phyloP scores from a whole-genome alignment of 2,888 invertebrate genomes.

The Bedellia somnulentella region DNA sequence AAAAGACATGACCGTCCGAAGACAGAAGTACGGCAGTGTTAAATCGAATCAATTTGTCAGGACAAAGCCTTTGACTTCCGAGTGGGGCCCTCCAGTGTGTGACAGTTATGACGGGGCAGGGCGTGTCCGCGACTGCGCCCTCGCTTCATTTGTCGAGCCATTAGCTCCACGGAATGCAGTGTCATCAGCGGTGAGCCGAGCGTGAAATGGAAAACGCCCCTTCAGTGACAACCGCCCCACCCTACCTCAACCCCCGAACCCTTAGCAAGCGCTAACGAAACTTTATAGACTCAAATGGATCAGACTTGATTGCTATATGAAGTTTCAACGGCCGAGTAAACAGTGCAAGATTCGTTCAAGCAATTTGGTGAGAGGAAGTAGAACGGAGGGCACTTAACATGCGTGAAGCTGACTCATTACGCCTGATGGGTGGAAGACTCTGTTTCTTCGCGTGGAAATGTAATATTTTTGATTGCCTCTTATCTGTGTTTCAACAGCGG shows the following conservation, averaged over 20 bases:
- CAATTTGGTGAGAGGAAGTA: constrained; percentile 6
- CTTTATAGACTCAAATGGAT: not conserved
- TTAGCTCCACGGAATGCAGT: constrained; percentile 54
- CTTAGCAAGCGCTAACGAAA: constrained; percentile 36
- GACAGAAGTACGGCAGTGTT: too few species aligned
- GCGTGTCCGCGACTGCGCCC: constrained; percentile 24
- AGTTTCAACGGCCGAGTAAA: constrained; percentile 16
- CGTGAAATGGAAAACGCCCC: constrained; percentile 62
- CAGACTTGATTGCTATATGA: constrained; percentile 22
- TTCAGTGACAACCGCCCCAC: constrained; percentile 30
- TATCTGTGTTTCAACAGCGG: constrained; percentile 1
- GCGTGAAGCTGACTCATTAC: constrained; percentile 12
- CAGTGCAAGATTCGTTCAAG: constrained; percentile 15
- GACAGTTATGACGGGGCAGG: constrained; percentile 52
- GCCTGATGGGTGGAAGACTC: constrained; percentile 10
- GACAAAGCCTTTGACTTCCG: too few species aligned
- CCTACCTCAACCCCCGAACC: constrained; percentile 18
- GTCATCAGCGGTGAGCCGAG: constrained; percentile 54
- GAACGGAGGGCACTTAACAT: constrained; percentile 8
- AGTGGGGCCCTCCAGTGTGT: too few species aligned
- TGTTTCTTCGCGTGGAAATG: constrained; percentile 13
- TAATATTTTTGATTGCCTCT: constrained; percentile 8
- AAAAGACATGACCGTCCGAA: too few species aligned
- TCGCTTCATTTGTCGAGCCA: constrained; percentile 56
- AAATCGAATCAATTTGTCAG: too few species aligned